These are phyloP conservation scores for Homarus gammarus DNA, from an alignment of 2,888 invertebrate species.

Conservation along the genomic window DNA sequence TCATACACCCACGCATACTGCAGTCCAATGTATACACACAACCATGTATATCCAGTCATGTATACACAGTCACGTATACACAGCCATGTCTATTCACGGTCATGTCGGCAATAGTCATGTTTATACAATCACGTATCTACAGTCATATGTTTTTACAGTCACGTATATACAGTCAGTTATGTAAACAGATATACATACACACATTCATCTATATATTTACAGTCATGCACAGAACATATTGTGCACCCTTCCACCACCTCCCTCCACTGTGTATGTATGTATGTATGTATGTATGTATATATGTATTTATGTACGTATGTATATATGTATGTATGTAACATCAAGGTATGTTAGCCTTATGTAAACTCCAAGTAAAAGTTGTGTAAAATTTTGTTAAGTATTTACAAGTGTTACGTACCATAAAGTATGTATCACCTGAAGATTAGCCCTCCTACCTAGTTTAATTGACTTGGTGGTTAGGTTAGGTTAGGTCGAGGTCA, in stretches of 20 bases:
- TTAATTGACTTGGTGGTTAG: no score
- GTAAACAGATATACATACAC: background rate
- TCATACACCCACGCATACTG: no score
- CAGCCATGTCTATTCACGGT: no score
- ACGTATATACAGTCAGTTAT: background rate
- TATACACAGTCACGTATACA: no score
- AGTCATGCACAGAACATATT: no score
- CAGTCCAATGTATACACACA: no score
- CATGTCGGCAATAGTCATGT: background rate
- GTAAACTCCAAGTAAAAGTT: background rate
- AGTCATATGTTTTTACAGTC: background rate
- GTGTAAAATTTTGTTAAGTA: background rate
- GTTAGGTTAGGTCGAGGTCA: no score
- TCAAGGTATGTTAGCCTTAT: no score
- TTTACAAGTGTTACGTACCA: background rate
- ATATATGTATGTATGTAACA: constrained; percentile 18
- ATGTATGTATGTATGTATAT: background rate
- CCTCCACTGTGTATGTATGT: background rate
- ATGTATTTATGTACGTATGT: constrained; percentile 15
- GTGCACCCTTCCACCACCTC: no score
- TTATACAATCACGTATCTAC: background rate
- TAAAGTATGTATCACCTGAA: no score
- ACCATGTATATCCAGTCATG: no score
- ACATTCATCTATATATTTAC: background rate
- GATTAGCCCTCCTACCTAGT: no score